Percentiles rank a stretch among this genome's conserved stretches.
Evolutionary conservation across 2,113 vertebrate species (phyloP).

Genomic region (Hypomesus transpacificus): DNA sequence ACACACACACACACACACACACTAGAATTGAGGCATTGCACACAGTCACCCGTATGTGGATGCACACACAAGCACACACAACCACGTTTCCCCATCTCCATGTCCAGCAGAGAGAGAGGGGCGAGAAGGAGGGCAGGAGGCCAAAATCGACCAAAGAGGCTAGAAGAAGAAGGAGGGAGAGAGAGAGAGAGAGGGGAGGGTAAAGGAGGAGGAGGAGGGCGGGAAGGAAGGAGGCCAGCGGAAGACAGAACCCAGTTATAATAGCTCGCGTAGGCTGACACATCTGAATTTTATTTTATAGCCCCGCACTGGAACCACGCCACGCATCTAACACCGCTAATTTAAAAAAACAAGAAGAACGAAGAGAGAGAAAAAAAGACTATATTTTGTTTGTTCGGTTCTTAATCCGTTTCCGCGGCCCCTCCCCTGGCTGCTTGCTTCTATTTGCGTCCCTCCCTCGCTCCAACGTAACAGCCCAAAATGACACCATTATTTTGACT

Average conservation of each 20-base stretch:
- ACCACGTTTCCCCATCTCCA: neutral
- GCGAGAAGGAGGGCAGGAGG: slow-evolving; percentile 19
- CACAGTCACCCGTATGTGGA: neutral
- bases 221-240: slow-evolving; percentile 36
- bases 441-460: slow-evolving; percentile 68
- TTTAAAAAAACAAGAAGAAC: slow-evolving; percentile 50
- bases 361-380: slow-evolving; percentile 35
- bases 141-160: neutral
- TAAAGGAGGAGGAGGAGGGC: slow-evolving; percentile 12
- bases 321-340: slow-evolving; percentile 58
- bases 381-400: slow-evolving; percentile 64
- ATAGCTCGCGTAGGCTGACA: slow-evolving; percentile 69
- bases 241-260: slow-evolving; percentile 58
- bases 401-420: slow-evolving; percentile 54
- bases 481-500: slow-evolving; percentile 81
- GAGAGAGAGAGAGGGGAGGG: slow-evolving; percentile 21
- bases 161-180: slow-evolving; percentile 25
- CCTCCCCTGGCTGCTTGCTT: slow-evolving; percentile 54
- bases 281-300: slow-evolving; percentile 69
- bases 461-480: slow-evolving; percentile 68
- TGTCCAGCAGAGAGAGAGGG: slow-evolving; percentile 12
- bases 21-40: neutral
- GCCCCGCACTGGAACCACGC: slow-evolving; percentile 40
- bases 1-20: slow-evolving; percentile 5
- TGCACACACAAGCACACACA: neutral